Evolutionary conservation across 2,113 vertebrate species (phyloP).

Genomic region (Mellivora capensis): DNA sequence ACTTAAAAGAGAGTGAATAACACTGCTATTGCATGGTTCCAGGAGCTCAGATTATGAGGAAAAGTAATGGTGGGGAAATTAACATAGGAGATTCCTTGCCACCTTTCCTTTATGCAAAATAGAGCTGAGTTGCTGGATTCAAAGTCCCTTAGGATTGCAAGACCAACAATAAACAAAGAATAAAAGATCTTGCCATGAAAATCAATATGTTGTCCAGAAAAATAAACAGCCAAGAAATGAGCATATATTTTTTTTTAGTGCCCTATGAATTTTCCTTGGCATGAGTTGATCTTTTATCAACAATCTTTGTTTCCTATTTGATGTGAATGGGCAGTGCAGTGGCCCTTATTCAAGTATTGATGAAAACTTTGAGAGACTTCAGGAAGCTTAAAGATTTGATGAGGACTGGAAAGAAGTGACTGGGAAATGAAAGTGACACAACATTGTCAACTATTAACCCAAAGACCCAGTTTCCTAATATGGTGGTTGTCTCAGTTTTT

Average conservation of each 20-base stretch:
- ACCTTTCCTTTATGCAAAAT: conserved; percentile 22
- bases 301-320: not conserved
- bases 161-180: conserved; percentile 60
- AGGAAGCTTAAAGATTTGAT: not conserved
- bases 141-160: not conserved
- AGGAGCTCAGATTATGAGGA: not conserved
- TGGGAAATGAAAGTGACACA: not conserved
- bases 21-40: not conserved
- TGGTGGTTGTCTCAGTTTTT: not conserved
- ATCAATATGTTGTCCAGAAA: conserved; percentile 55
- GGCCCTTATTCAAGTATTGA: not conserved
- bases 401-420: not conserved
- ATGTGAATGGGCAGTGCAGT: not conserved
- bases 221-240: conserved; percentile 32
- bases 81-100: not conserved
- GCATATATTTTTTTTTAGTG: not conserved
- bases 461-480: not conserved
- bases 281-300: not conserved
- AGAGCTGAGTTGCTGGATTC: not conserved
- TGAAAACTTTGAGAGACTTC: not conserved
- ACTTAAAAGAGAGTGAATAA: not conserved
- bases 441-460: not conserved
- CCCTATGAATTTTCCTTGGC: not conserved
- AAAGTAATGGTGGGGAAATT: not conserved
- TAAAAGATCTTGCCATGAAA: conserved; percentile 45